phyloP scores from a whole-genome alignment of 2,113 vertebrate genomes.

The Bambusicola thoracicus region DNA sequence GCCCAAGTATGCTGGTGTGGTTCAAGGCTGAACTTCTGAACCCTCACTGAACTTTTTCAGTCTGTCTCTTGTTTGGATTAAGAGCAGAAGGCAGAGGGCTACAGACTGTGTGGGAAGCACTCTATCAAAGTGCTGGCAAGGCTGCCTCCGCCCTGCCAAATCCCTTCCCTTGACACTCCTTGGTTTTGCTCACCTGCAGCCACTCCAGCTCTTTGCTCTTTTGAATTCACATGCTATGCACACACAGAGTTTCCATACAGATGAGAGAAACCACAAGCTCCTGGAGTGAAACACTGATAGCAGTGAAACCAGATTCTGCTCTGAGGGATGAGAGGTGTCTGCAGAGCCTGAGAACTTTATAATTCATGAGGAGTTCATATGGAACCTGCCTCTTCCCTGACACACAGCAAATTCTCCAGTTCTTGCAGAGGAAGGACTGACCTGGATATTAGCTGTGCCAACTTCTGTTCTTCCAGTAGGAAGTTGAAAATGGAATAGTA shows the following conservation, averaged over 20 bases:
- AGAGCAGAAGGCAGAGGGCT: constrained; percentile 54
- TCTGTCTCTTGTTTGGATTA: constrained; percentile 62
- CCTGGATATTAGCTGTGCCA: not conserved
- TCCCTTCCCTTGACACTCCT: constrained; percentile 58
- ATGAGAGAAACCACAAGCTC: constrained; percentile 54
- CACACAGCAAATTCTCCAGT: not conserved
- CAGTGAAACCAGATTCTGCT: constrained; percentile 42
- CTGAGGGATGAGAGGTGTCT: not conserved
- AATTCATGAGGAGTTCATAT: constrained; percentile 4
- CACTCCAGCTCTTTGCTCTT: constrained; percentile 20
- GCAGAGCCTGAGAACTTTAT: not conserved
- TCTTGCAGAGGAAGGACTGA: not conserved
- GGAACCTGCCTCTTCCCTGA: not conserved
- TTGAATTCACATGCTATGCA: constrained; percentile 3
- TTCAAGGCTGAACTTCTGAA: constrained; percentile 54
- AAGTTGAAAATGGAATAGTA: constrained; percentile 3
- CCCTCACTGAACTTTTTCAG: constrained; percentile 40
- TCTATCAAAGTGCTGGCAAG: constrained; percentile 67
- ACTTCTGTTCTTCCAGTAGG: constrained; percentile 7
- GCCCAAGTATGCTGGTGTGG: not conserved
- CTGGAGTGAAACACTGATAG: not conserved
- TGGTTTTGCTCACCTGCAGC: constrained; percentile 67
- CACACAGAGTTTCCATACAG: not conserved
- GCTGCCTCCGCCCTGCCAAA: constrained; percentile 52
- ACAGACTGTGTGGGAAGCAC: constrained; percentile 54